Evolutionary conservation across 2,797 vertebrate genomes (phyloP).

Genomic region (Pteropus rufus): DNA sequence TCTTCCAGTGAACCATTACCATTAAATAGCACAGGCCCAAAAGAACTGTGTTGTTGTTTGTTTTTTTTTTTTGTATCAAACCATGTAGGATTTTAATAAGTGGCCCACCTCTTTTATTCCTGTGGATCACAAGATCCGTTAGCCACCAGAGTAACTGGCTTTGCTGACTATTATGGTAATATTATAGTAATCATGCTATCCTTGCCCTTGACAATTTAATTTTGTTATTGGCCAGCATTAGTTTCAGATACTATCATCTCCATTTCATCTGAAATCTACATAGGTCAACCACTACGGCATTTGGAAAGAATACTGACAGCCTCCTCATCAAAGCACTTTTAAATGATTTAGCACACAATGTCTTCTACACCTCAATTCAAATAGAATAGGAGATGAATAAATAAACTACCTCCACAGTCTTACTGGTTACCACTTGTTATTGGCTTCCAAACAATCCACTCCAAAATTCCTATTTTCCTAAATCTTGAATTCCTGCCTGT

Average conservation of each 20-base stretch:
- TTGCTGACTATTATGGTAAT: not conserved
- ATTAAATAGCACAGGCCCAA: not conserved
- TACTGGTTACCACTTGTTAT: not conserved
- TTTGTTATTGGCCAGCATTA: not conserved
- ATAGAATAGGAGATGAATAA: not conserved
- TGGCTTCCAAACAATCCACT: not conserved
- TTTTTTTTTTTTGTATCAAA: not conserved
- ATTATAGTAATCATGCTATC: not conserved
- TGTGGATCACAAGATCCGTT: not conserved
- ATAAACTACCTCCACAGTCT: not conserved
- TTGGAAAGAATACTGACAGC: not conserved
- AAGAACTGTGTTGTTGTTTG: not conserved
- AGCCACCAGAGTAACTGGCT: not conserved
- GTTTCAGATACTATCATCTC: not conserved
- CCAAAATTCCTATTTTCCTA: not conserved
- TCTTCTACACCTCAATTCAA: not conserved
- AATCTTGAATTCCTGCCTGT: not conserved
- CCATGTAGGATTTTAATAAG: not conserved
- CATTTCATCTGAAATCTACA: not conserved
- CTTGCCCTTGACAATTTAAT: not conserved
- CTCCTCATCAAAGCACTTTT: not conserved
- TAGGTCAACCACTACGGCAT: not conserved
- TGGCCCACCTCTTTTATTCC: not conserved
- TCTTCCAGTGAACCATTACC: not conserved
- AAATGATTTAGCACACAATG: not conserved